Evolutionary conservation across 2,113 vertebrate species (phyloP), one percentile per base, ranked within the genome.

Genomic region (Paradoxurus hermaphroditus): DNA sequence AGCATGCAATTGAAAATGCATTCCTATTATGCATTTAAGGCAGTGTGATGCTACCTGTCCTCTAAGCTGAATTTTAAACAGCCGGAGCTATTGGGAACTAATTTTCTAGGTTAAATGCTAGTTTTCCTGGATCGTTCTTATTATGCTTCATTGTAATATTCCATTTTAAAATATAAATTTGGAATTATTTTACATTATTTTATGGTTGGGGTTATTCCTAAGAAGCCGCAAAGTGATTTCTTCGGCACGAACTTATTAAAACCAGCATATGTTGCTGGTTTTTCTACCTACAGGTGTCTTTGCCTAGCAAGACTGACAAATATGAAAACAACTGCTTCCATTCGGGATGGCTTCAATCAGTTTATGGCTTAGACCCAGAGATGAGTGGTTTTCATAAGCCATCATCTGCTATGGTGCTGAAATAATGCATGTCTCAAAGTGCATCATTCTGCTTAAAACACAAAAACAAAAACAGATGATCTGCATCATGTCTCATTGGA

Each of bases 61-160:
- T 97, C 84, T 83, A 97, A 98, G 84, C 16, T 10, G 97, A 92
- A 97, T 98, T 97, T 97, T 95, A 96, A 97, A 70, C 27, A 86
- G 70, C 90, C 79, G 0, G 44, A 94, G 72, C 70, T 68, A 23
- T 86, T 92, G 95, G 11, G 88, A 96, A 94, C 16, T 73, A 70
- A 34, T 98, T 97, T 97, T 77, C 68, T 15, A 14, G 12, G 73
- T 39, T 90, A 84, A 67, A 85, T 82, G 86, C 93, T 95, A 62
- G 86, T 97, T 98, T 98, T 36, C 73, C 79, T 78, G 73, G 65
- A 81, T 98, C 18, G 7, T 86, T 96, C 94, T 97, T 97, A 97
- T 25, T 82, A 62, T 6, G 85, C 62, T 25, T 90, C 67, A 85
- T 19, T 2, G 62, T 53, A 97, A 79, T 56, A 46, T 83, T 91